phyloP scores from a whole-genome alignment of 1,140 invertebrate species.

The Bombus pyrosoma region DNA sequence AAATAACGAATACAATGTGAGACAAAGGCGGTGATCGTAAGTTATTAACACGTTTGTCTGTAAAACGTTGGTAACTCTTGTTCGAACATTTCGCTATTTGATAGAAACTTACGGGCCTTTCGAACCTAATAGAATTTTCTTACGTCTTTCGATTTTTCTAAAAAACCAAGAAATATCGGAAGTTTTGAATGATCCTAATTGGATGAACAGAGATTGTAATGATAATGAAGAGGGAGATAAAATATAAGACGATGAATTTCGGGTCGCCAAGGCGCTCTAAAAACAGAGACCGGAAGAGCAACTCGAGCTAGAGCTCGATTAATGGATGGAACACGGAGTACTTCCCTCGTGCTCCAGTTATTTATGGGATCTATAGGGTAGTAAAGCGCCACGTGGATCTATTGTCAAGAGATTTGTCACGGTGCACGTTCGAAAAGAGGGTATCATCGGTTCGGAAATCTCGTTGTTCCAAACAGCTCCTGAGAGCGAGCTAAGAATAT shows the following conservation, averaged over 20 bases:
- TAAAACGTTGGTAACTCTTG: too few species aligned
- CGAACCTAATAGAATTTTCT: too few species aligned
- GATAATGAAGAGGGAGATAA: not conserved
- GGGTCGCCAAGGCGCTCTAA: not conserved
- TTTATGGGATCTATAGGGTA: conserved; percentile 66
- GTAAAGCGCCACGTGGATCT: conserved; percentile 64
- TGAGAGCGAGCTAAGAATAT: not conserved
- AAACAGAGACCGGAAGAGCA: conserved; percentile 51
- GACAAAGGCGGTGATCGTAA: too few species aligned
- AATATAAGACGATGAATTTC: not conserved
- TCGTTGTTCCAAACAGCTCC: conserved; percentile 3
- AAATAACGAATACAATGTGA: too few species aligned
- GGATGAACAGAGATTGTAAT: not conserved
- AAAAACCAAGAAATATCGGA: not conserved
- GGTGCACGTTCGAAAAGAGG: conserved; percentile 46
- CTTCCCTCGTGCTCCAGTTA: conserved; percentile 54
- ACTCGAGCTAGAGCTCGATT: conserved; percentile 53
- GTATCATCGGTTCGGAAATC: not conserved
- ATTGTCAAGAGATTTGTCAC: conserved; percentile 72
- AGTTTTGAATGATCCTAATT: not conserved
- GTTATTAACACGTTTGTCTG: too few species aligned
- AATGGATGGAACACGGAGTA: conserved; percentile 53
- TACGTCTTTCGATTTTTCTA: too few species aligned
- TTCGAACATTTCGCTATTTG: too few species aligned
- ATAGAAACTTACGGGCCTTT: too few species aligned